Evolutionary conservation across 2,113 vertebrate genomes (phyloP).

Genomic region (Prinia subflava): DNA sequence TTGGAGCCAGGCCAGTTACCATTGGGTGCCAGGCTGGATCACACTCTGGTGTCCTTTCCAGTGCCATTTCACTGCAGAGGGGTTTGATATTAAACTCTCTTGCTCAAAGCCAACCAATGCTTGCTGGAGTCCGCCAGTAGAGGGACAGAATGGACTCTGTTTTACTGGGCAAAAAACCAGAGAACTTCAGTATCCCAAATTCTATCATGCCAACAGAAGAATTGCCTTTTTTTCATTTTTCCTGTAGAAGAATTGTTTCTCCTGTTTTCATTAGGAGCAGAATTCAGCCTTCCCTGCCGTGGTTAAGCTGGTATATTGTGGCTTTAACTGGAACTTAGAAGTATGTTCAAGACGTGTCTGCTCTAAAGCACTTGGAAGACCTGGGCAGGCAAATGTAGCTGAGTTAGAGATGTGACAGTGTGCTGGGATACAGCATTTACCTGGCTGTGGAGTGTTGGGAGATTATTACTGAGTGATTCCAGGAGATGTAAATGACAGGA

Average conservation of each 20-base stretch:
- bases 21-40: background rate
- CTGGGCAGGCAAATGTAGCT: background rate
- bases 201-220: background rate
- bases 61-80: background rate
- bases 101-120: background rate
- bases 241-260: background rate
- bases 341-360: accelerated
- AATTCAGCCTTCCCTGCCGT: background rate
- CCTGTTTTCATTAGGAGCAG: background rate
- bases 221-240: background rate
- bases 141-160: background rate
- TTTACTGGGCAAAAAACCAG: background rate
- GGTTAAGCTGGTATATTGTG: background rate
- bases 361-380: background rate
- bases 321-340: background rate
- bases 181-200: background rate
- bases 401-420: background rate
- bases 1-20: background rate
- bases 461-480: background rate
- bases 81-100: background rate
- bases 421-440: background rate
- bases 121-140: background rate
- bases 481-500: background rate
- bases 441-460: background rate
- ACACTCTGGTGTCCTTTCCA: background rate